Evolutionary conservation across 2,797 vertebrate genomes (phyloP).

Genomic region (Ctenopoma multispine): DNA sequence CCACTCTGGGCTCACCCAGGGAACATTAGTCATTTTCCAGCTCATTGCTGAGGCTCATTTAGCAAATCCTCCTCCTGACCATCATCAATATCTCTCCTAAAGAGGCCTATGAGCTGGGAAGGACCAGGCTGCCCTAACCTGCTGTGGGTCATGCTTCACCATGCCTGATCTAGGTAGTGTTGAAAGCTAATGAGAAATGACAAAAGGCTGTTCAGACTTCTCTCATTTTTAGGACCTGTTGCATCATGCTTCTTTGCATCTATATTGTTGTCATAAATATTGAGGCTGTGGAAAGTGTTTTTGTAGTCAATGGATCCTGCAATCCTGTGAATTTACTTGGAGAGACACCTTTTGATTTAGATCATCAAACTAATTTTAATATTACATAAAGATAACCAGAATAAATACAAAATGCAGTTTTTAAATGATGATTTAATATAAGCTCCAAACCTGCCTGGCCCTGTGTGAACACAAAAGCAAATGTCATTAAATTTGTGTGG

Average conservation of each 20-base stretch:
- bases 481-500: no score
- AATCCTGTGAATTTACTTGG: no score
- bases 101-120: slow-evolving; percentile 65
- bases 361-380: no score
- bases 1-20: slow-evolving; percentile 57
- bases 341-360: no score
- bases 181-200: slow-evolving; percentile 64
- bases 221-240: slow-evolving; percentile 34
- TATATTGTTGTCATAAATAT: neutral
- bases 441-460: no score
- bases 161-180: slow-evolving; percentile 30
- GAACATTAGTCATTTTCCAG: slow-evolving; percentile 81
- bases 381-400: no score
- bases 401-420: no score
- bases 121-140: slow-evolving; percentile 67
- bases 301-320: neutral
- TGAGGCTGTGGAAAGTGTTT: neutral
- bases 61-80: slow-evolving; percentile 71
- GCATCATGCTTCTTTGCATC: slow-evolving; percentile 18
- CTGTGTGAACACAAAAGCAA: no score
- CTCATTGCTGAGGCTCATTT: slow-evolving; percentile 81
- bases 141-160: slow-evolving; percentile 59
- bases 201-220: slow-evolving; percentile 33
- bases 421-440: no score
- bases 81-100: slow-evolving; percentile 80